These are phyloP conservation scores for Phalacrocorax pelagicus DNA, from an alignment of 2,113 vertebrate genomes.

Conservation along the genomic window DNA sequence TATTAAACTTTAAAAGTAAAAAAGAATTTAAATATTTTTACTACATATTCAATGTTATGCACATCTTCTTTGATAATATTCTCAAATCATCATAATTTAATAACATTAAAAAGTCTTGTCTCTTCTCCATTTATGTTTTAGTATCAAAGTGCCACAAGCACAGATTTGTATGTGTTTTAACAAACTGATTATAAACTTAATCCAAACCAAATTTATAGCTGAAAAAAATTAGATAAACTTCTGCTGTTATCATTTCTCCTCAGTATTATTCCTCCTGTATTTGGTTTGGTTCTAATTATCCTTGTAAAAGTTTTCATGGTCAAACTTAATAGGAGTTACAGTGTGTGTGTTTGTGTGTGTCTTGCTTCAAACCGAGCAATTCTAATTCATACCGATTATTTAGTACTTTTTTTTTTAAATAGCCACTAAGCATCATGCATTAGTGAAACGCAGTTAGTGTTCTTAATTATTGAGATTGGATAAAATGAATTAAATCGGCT, in stretches of 20 bases:
- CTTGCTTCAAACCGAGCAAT: not conserved
- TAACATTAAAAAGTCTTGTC: not conserved
- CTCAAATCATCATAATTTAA: not conserved
- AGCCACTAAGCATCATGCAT: accelerated
- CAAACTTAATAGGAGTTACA: not conserved
- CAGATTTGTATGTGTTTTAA: not conserved
- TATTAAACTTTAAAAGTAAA: not conserved
- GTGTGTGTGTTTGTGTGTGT: not conserved
- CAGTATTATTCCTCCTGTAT: not conserved
- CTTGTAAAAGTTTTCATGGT: not conserved
- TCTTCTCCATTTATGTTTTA: not conserved
- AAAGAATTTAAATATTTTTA: not conserved
- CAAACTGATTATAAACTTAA: not conserved
- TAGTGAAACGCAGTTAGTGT: not conserved
- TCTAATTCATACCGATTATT: not conserved
- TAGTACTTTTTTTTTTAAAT: not conserved
- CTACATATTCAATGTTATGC: not conserved
- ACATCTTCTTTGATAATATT: not conserved
- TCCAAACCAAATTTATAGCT: not conserved
- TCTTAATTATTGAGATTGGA: not conserved
- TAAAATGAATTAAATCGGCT: not conserved
- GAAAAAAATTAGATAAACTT: not conserved
- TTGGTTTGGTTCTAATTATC: not conserved
- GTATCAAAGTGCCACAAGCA: not conserved
- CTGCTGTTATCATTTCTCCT: not conserved